Evolutionary conservation across 2,797 vertebrate genomes (phyloP).

Genomic region (Potorous gilbertii): DNA sequence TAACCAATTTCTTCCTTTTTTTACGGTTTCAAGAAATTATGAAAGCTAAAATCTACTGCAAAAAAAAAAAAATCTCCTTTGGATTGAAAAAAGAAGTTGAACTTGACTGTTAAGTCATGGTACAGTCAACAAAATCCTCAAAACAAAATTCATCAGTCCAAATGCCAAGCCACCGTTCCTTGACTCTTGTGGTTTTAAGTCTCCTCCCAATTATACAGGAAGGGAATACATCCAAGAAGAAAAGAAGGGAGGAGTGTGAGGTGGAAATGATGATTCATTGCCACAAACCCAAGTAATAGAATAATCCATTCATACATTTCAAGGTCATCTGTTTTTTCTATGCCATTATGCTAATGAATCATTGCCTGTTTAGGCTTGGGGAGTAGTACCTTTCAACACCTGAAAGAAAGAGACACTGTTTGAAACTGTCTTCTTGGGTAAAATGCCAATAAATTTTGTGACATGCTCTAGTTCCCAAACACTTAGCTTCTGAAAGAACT

Average conservation of each 20-base stretch:
- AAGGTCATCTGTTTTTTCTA: constrained; percentile 79
- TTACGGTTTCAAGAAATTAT: constrained; percentile 25
- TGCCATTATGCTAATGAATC: constrained; percentile 81
- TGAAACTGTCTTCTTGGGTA: constrained; percentile 68
- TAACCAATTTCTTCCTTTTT: constrained; percentile 17
- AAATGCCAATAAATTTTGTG: constrained; percentile 70
- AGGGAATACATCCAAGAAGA: constrained; percentile 56
- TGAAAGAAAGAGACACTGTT: constrained; percentile 77
- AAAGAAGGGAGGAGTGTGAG: constrained; percentile 67
- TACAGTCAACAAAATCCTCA: constrained; percentile 20
- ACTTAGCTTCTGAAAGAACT: constrained; percentile 73
- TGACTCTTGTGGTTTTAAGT: constrained; percentile 38
- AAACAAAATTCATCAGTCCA: constrained; percentile 46
- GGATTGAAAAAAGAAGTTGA: constrained; percentile 37
- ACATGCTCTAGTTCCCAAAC: constrained; percentile 73
- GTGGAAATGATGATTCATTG: constrained; percentile 78
- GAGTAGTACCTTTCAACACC: constrained; percentile 72
- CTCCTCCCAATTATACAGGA: constrained; percentile 64
- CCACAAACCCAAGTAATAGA: constrained; percentile 66
- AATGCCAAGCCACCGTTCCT: constrained; percentile 4
- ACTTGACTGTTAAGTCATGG: constrained; percentile 40
- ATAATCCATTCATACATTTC: constrained; percentile 77
- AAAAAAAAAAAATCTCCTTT: constrained; percentile 5
- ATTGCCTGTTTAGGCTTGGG: constrained; percentile 75
- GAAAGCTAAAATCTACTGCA: neutral